Evolutionary conservation across 1,140 invertebrate species (phyloP).

Genomic region (Onthophagus taurus): DNA sequence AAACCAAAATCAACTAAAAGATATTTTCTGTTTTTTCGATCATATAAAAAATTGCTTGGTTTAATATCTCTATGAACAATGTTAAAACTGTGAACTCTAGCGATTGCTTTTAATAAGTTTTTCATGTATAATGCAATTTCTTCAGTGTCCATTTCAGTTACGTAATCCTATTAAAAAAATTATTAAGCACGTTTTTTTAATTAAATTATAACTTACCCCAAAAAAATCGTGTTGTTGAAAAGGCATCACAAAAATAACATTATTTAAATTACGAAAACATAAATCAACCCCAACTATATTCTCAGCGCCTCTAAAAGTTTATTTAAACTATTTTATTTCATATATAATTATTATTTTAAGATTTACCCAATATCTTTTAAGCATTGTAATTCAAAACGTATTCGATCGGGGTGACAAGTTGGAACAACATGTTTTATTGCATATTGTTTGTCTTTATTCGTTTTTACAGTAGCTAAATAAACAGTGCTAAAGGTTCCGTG

Average conservation of each 20-base stretch:
- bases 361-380: slow-evolving; percentile 69
- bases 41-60: slow-evolving; percentile 86
- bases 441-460: slow-evolving; percentile 48
- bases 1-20: slow-evolving; percentile 84
- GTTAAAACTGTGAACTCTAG: slow-evolving; percentile 71
- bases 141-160: slow-evolving; percentile 53
- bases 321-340: too few species aligned
- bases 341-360: slow-evolving; percentile 13
- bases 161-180: slow-evolving; percentile 55
- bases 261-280: slow-evolving; percentile 67
- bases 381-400: slow-evolving; percentile 68
- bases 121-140: slow-evolving; percentile 76
- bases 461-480: slow-evolving; percentile 59
- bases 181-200: not conserved
- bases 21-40: slow-evolving; percentile 61
- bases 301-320: slow-evolving; percentile 60
- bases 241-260: slow-evolving; percentile 85
- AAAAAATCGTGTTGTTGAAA: slow-evolving; percentile 76
- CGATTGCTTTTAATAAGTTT: slow-evolving; percentile 69
- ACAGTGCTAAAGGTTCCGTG: slow-evolving; percentile 79
- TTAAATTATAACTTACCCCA: slow-evolving; percentile 47
- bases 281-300: slow-evolving; percentile 75
- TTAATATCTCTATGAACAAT: slow-evolving; percentile 92
- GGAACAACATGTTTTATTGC: slow-evolving; percentile 78
- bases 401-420: slow-evolving; percentile 65